phyloP scores from a whole-genome alignment of 2,888 invertebrate species.

The Aspidapion aeneum region DNA sequence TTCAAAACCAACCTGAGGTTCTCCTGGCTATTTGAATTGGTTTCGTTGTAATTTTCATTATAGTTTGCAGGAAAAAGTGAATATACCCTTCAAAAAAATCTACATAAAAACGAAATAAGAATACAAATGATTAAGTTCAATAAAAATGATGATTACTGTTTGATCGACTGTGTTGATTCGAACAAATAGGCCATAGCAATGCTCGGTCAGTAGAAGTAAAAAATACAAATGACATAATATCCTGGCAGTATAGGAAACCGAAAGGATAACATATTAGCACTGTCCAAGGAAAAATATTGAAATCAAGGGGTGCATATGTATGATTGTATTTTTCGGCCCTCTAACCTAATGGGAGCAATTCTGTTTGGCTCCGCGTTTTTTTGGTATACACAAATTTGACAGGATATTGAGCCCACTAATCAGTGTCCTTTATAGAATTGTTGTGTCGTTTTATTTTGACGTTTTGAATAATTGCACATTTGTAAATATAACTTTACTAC shows the following conservation, averaged over 20 bases:
- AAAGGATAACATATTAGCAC: slow-evolving; percentile 45
- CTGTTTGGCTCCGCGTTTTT: slow-evolving; percentile 42
- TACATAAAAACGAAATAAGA: slow-evolving; percentile 25
- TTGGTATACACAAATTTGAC: slow-evolving; percentile 39
- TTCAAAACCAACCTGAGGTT: too few species aligned
- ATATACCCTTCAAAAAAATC: too few species aligned
- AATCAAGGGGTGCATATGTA: slow-evolving; percentile 48
- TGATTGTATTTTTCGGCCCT: slow-evolving; percentile 37
- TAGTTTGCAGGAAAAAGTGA: too few species aligned
- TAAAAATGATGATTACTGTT: slow-evolving; percentile 36
- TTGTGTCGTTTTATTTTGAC: slow-evolving; percentile 27
- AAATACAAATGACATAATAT: slow-evolving; percentile 43
- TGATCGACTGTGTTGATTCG: slow-evolving; percentile 29
- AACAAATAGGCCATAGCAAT: slow-evolving; percentile 34
- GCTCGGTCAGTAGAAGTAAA: slow-evolving; percentile 34
- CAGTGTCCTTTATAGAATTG: slow-evolving; percentile 37
- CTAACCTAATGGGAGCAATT: slow-evolving; percentile 44
- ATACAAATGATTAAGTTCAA: slow-evolving; percentile 34
- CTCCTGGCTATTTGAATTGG: too few species aligned
- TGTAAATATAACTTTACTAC: too few species aligned
- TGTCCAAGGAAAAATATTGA: slow-evolving; percentile 45
- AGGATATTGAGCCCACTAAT: slow-evolving; percentile 47
- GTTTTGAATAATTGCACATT: slow-evolving; percentile 27
- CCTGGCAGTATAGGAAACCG: slow-evolving; percentile 40
- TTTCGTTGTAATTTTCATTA: too few species aligned